Evolutionary conservation across 2,797 vertebrate species (phyloP), one percentile per base, ranked within the genome.

Genomic region (Typhlichthys subterraneus): DNA sequence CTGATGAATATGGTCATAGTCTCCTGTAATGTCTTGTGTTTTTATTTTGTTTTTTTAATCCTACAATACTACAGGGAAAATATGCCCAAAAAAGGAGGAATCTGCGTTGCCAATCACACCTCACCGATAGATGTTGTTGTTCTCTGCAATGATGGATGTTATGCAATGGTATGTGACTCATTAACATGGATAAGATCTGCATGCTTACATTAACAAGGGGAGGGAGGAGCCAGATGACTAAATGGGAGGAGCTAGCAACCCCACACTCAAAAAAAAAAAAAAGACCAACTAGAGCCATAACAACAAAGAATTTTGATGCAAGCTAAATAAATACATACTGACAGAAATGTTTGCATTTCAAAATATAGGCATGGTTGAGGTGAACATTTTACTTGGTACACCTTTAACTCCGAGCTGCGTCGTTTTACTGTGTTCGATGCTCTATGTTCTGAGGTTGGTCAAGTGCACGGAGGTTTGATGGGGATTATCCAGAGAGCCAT

Each of bases 61-160:
- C 1, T n/a, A n/a, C n/a, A n/a, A n/a, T n/a, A 59, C 80, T 77
- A 13, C 91, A 99, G 97, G 87, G 93, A 97, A 84, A 96, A 98
- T 85, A 93, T 85, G 75, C 98, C 98, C 1, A 86, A 89, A 85
- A 99, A 96, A 76, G 98, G 98, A 82, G 97, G 97, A 42, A 96
- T 99, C 79, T 99, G 98, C 76, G 97, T 99, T 6, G 97, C 98
- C 82, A 99, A 99, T 85, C 98, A 99, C 80, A 99, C 98, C 0
- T 92, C 93, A 11, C 98, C 98, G 0, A 98, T 99, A 12, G 98
- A 99, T 62, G 91, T 97, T 0, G 91, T 99, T 67, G 99, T 99
- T 77, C 89, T 99, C 81, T 94, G 96, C 45, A 99, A 96, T 0
- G 96, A 99, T 53, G 93, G 95, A n/a, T 96, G 97, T 67, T 99